Conservation (phyloP, 1,140 invertebrate species). For the Leptinotarsa undecemlineata region DNA sequence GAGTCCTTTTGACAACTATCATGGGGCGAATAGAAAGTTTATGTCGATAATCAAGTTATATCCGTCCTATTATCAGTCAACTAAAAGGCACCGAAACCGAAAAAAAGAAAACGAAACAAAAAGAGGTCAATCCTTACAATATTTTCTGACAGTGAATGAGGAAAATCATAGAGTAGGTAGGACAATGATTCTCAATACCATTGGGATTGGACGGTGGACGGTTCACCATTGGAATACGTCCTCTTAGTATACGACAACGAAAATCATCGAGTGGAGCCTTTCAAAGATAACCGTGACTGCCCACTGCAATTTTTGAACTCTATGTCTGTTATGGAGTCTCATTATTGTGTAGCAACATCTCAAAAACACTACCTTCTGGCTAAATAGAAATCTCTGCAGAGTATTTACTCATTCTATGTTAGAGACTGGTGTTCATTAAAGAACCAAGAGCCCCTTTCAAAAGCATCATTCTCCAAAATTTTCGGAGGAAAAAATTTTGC, state of each 20-base stretch:
- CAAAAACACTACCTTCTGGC: conserved; percentile 17
- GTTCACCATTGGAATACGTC: background rate
- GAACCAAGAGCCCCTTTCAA: conserved; percentile 9
- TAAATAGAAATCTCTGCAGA: conserved; percentile 8
- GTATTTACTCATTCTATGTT: conserved; percentile 16
- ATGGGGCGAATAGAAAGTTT: conserved; percentile 15
- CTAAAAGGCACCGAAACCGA: conserved; percentile 19
- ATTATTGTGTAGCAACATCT: conserved; percentile 12
- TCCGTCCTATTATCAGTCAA: conserved; percentile 3
- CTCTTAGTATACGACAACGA: background rate
- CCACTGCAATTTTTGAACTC: conserved; percentile 11
- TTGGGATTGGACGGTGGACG: conserved; percentile 12
- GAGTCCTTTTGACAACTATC: background rate
- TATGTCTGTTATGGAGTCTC: conserved; percentile 14
- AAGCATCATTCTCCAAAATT: conserved; percentile 9
- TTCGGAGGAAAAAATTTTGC: conserved; percentile 17
- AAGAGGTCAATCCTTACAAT: conserved; percentile 11
- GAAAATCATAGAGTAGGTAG: conserved; percentile 14
- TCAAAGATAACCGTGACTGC: conserved; percentile 2
- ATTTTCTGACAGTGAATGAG: background rate
- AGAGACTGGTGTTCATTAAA: conserved; percentile 19
- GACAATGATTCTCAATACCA: conserved; percentile 18
- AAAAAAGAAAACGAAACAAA: conserved; percentile 20
- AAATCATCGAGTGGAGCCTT: background rate
- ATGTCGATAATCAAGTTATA: conserved; percentile 16